Evolutionary conservation across 2,113 vertebrate species (phyloP), one percentile per base, ranked within the genome.

Genomic region (Gavialis gangeticus): DNA sequence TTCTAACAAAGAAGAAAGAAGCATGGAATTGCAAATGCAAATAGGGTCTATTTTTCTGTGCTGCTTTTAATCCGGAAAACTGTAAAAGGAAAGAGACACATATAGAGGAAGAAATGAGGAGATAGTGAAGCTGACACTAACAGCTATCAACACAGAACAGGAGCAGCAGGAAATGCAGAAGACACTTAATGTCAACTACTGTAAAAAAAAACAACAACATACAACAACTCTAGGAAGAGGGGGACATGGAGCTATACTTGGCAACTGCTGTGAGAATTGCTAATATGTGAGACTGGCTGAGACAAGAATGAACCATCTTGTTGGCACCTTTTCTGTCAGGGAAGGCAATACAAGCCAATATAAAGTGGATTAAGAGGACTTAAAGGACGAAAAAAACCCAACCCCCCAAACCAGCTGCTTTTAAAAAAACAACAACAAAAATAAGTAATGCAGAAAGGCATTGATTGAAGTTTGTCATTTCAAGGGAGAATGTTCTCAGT

Each of bases 221-320:
- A 84, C 83, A 96, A 67, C 87, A 85, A 93, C 83, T 88, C 83
- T 92, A 0, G 79, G 28, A 91, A 95, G 82, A 95, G 79, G 88
- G 91, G 92, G 90, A 92, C 12, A 24, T 92, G 89, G 94, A 91
- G 85, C 56, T 89, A 66, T 83, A 86, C 67, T 95, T 88, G 91
- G 96, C 96, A 94, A 96, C 75, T 93, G 92, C 96, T 96, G 93
- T 96, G 94, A 95, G 94, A 96, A 95, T 93, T 96, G 91, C 87
- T 96, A 96, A 95, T 97, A 94, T 94, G 94, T 92, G 94, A 87
- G 95, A 89, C 96, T 94, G 89, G 94, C 95, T 96, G 94, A 82
- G 86, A 85, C 2, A 3, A 85, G 94, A 95, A 93, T 69, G 78
- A 97, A 89, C 87, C 54, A 84, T 96, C 34, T 75, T 96, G 85